phyloP scores from a whole-genome alignment of 2,113 vertebrate species.

The Cyanoramphus novaezelandiae region DNA sequence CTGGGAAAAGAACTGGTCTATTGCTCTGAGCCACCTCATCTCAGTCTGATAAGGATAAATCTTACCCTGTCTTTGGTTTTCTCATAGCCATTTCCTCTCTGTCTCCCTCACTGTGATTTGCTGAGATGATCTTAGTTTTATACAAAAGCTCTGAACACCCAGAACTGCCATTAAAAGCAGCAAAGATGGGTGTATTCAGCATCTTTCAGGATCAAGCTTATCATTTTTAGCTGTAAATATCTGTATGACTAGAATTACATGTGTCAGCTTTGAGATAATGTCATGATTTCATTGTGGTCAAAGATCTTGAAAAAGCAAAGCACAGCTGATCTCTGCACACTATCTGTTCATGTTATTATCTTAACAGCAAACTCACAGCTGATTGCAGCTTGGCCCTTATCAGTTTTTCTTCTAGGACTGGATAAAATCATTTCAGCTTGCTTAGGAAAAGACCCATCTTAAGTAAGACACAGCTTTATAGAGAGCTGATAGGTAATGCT shows the following conservation, averaged over 20 bases:
- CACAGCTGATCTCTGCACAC: neutral
- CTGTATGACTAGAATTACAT: conserved; percentile 26
- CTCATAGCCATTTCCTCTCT: conserved; percentile 28
- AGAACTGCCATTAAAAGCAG: neutral
- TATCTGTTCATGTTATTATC: conserved; percentile 20
- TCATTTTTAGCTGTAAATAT: conserved; percentile 35
- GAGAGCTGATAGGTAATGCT: neutral
- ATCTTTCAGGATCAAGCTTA: conserved; percentile 24
- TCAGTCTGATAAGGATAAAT: conserved; percentile 13
- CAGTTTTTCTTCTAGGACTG: neutral
- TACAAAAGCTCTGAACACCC: neutral
- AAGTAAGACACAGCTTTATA: neutral
- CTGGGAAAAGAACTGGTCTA: neutral
- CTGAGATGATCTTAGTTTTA: neutral
- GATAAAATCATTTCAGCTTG: conserved; percentile 6
- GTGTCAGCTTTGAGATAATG: conserved; percentile 36
- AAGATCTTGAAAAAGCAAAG: conserved; percentile 35
- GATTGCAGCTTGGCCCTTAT: conserved; percentile 29
- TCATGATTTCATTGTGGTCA: conserved; percentile 31
- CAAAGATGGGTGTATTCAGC: neutral
- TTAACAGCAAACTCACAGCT: conserved; percentile 20
- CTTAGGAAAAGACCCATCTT: neutral
- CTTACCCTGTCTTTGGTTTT: conserved; percentile 8
- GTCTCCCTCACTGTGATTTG: conserved; percentile 3
- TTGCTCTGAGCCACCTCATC: neutral